phyloP scores from a whole-genome alignment of 2,797 vertebrate species.

The Pangasius mekongensis region DNA sequence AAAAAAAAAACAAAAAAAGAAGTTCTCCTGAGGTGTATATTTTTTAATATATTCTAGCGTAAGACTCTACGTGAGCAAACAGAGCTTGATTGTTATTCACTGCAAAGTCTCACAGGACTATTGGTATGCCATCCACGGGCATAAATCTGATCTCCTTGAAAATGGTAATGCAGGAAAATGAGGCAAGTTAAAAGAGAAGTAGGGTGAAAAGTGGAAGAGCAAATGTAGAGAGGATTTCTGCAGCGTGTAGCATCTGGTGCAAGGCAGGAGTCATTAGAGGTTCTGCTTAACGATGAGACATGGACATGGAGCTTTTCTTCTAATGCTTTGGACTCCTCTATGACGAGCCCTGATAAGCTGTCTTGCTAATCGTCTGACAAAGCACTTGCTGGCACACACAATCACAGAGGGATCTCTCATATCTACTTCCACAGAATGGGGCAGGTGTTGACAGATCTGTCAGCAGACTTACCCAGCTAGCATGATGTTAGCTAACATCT shows the following conservation, averaged over 20 bases:
- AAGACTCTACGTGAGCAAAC: neutral
- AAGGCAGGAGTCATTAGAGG: slow-evolving; percentile 10
- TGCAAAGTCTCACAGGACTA: neutral
- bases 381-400: no score
- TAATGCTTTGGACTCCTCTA: neutral
- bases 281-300: slow-evolving; percentile 16
- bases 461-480: neutral
- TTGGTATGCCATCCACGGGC: neutral
- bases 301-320: neutral
- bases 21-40: neutral
- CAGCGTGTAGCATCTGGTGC: slow-evolving; percentile 4
- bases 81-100: neutral
- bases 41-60: slow-evolving; percentile 10
- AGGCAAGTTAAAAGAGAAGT: neutral
- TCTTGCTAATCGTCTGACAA: neutral
- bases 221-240: neutral
- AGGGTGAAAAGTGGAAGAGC: neutral
- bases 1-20: neutral
- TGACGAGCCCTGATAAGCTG: neutral
- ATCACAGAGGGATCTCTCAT: neutral
- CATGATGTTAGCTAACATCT: slow-evolving; percentile 6
- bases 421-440: neutral
- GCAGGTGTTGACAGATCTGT: slow-evolving; percentile 36
- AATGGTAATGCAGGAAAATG: slow-evolving; percentile 6
- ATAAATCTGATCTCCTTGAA: neutral